These are phyloP conservation scores for Colletes collaris DNA, from an alignment of 2,888 invertebrate genomes.

Conservation along the genomic window DNA sequence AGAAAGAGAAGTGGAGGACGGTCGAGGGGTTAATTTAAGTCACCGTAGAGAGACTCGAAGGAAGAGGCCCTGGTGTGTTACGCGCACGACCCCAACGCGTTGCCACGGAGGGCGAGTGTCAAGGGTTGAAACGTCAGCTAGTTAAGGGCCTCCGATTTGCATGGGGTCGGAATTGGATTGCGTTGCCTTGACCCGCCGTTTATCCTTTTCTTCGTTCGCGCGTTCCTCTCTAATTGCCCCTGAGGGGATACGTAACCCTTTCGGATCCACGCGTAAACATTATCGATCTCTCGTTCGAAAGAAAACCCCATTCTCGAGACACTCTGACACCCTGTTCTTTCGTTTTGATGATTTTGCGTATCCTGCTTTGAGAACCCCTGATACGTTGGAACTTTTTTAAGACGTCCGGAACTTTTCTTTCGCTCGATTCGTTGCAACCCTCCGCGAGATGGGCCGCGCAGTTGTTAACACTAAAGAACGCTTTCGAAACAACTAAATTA, in stretches of 20 bases:
- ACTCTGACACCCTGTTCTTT: no score
- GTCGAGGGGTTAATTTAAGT: constrained; percentile 66
- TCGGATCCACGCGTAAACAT: constrained; percentile 35
- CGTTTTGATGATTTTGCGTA: no score
- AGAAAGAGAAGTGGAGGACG: constrained; percentile 21
- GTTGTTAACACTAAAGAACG: no score
- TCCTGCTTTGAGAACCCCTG: no score
- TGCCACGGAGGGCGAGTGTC: constrained; percentile 65
- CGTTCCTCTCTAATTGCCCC: constrained; percentile 62
- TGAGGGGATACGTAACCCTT: constrained; percentile 29
- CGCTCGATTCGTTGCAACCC: no score
- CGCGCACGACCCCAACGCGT: constrained; percentile 30
- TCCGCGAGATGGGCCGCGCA: no score
- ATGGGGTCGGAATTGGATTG: constrained; percentile 72
- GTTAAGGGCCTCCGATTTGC: constrained; percentile 73
- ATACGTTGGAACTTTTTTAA: no score
- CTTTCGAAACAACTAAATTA: no score
- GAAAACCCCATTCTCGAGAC: no score
- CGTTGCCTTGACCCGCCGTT: constrained; percentile 67
- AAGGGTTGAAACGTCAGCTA: constrained; percentile 70
- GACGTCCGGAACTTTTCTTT: no score
- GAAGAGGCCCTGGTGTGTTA: constrained; percentile 42
- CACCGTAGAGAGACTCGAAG: constrained; percentile 48
- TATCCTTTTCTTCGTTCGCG: constrained; percentile 63
- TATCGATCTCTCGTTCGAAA: constrained; percentile 25